These are phyloP conservation scores for Hyppa rectilinea DNA, from an alignment of 2,888 invertebrate species.

Conservation along the genomic window DNA sequence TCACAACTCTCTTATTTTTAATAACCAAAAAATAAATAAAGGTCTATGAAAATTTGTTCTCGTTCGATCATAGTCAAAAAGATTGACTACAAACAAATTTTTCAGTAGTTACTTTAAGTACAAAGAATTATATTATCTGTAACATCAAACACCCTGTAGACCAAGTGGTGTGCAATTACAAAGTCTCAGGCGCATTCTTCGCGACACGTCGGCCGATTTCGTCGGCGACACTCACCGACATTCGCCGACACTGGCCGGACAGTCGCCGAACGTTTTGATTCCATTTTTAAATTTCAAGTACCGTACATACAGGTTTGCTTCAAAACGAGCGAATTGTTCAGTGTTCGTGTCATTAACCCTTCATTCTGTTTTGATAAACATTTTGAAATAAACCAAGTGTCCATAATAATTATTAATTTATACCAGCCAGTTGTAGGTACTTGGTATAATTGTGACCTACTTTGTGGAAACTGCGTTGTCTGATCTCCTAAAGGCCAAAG, in stretches of 20 bases:
- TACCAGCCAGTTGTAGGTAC: neutral
- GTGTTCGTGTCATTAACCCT: constrained; percentile 66
- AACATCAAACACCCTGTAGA: constrained; percentile 70
- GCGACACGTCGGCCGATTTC: constrained; percentile 82
- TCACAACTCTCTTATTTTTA: neutral
- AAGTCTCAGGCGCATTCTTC: constrained; percentile 81
- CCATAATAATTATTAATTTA: constrained; percentile 22
- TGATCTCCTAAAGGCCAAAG: neutral
- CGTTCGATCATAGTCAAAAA: neutral
- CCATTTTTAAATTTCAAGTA: constrained; percentile 69
- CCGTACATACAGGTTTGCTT: constrained; percentile 68
- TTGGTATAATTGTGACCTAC: neutral
- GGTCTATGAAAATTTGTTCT: neutral
- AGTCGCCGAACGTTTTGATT: constrained; percentile 62
- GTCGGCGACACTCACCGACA: constrained; percentile 59
- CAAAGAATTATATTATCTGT: neutral
- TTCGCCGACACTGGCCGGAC: constrained; percentile 56
- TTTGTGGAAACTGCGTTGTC: neutral
- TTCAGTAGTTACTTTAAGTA: constrained; percentile 8
- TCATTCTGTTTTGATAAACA: constrained; percentile 49
- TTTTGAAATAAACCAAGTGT: constrained; percentile 12
- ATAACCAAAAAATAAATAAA: neutral
- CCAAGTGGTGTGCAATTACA: constrained; percentile 77
- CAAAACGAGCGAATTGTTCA: constrained; percentile 55
- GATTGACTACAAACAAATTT: neutral